Conservation (phyloP, 2,113 vertebrate genomes). For the Reinhardtius hippoglossoides region DNA sequence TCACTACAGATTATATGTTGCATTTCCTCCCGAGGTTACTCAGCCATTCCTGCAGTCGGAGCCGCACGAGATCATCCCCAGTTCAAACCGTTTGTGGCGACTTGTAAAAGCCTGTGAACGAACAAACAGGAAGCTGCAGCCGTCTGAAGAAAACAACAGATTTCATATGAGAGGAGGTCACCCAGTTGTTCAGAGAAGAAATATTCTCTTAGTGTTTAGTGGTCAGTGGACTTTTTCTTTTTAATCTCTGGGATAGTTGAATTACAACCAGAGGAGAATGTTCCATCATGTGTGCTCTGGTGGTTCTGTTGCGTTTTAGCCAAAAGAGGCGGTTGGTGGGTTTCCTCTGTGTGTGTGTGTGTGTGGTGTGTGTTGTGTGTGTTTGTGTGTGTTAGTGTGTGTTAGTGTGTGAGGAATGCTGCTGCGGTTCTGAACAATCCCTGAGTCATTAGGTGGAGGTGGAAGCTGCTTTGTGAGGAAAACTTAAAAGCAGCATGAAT, state of each 20-base stretch:
- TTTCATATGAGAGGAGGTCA: constrained; percentile 1
- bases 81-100: constrained; percentile 55
- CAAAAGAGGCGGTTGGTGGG: constrained; percentile 9
- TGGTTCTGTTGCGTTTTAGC: constrained; percentile 8
- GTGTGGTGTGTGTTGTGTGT: constrained; percentile 18
- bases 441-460: constrained; percentile 46
- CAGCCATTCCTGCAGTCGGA: constrained; percentile 21
- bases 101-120: constrained; percentile 61
- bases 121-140: constrained; percentile 62
- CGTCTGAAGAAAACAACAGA: neutral
- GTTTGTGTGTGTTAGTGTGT: neutral
- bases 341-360: constrained; percentile 9
- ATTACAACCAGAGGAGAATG: neutral
- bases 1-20: no score
- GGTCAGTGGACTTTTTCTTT: neutral
- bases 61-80: constrained; percentile 15
- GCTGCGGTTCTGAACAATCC: constrained; percentile 25
- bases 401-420: constrained; percentile 42
- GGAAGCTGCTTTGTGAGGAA: constrained; percentile 41
- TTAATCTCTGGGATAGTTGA: neutral
- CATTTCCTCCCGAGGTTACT: constrained; percentile 3
- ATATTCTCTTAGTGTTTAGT: neutral
- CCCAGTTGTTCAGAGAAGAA: neutral
- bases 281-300: constrained; percentile 8
- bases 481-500: constrained; percentile 47